These are phyloP conservation scores for Drosophila helvetica DNA, from an alignment of 2,888 invertebrate genomes.

Conservation along the genomic window DNA sequence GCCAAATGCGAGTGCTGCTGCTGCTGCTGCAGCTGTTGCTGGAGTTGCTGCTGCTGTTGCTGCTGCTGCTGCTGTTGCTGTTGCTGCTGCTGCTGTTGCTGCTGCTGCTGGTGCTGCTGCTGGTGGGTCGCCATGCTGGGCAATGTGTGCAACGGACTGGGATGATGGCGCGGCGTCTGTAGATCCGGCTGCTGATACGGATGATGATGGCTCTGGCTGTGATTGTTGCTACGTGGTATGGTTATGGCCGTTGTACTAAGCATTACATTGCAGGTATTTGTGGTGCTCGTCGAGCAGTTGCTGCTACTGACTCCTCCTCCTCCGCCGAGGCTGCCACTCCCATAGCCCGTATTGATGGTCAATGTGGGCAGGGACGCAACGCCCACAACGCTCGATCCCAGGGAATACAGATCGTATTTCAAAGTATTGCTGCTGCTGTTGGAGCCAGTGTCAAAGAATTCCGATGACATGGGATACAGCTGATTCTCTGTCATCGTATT, in stretches of 20 bases:
- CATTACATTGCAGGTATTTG: constrained; percentile 77
- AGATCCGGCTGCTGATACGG: constrained; percentile 70
- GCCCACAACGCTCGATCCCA: constrained; percentile 65
- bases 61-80: constrained; percentile 68
- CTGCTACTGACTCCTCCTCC: constrained; percentile 25
- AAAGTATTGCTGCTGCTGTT: constrained; percentile 82
- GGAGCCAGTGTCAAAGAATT: constrained; percentile 83
- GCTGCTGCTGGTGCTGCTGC: constrained; percentile 60
- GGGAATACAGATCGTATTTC: constrained; percentile 82
- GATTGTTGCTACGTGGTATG: constrained; percentile 82
- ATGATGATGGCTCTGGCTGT: constrained; percentile 80
- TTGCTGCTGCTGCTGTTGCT: constrained; percentile 50
- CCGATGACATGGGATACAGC: constrained; percentile 83
- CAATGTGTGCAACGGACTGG: constrained; percentile 65
- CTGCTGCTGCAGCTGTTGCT: constrained; percentile 71
- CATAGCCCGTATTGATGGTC: constrained; percentile 61
- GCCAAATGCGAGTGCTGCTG: constrained; percentile 59
- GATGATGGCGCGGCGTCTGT: constrained; percentile 62
- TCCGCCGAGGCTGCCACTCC: constrained; percentile 23
- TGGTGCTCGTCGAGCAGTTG: constrained; percentile 53
- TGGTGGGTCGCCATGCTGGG: constrained; percentile 75
- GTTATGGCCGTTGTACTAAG: constrained; percentile 81
- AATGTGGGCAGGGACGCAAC: constrained; percentile 57
- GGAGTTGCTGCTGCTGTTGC: constrained; percentile 44
- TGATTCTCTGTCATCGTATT: constrained; percentile 83